Evolutionary conservation across 2,797 vertebrate species (phyloP), one percentile per base, ranked within the genome.

Genomic region (Phoebastria nigripes): DNA sequence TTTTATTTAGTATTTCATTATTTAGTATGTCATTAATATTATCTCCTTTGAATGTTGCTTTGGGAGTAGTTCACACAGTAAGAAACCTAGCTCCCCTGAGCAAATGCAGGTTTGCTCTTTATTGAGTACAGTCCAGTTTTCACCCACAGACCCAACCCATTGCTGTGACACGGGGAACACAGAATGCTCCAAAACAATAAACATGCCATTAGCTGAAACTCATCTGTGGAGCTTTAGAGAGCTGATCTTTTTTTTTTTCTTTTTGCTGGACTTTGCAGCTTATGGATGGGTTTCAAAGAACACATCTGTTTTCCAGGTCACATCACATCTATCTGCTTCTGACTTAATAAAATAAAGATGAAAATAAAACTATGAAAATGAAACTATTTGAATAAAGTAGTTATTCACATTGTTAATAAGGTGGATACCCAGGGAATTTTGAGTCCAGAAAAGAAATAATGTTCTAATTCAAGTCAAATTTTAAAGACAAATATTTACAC

Each of bases 101-200:
- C 2, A 8, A 62, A 58, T 5, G 11, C 12, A 24, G 6, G 13
- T 88, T 90, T 91, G 4, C 8, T 81, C 22, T 88, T 81, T 17
- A 11, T 6, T 13, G 33, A 67, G 33, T 14, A 71, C 41, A 85
- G 41, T 22, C 10, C 20, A 22, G 5, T 37, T 62, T 65, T 66
- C 24, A 76, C 49, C 0, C 0, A 8, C 33, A 69, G 29, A 46
- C 20, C 2, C 1, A 2, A 25, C 24, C n/a, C 25, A 2, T 12
- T 41, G 42, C 70, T 67, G 28, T 66, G 24, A 33, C 61, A 63
- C 31, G 29, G 28, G 35, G 42, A 83, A 44, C 28, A 77, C 11
- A 58, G 9, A 62, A 61, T 22, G 12, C 8, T 51, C 15, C 13
- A 54, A 59, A 63, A 35, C 7, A 42, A 37, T 54, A 58, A 89